A percentile compares a stretch with the other conserved stretches of the same genome.
Evolutionary conservation across 2,888 invertebrate species (phyloP).

Genomic region (Isoperla grammatica): DNA sequence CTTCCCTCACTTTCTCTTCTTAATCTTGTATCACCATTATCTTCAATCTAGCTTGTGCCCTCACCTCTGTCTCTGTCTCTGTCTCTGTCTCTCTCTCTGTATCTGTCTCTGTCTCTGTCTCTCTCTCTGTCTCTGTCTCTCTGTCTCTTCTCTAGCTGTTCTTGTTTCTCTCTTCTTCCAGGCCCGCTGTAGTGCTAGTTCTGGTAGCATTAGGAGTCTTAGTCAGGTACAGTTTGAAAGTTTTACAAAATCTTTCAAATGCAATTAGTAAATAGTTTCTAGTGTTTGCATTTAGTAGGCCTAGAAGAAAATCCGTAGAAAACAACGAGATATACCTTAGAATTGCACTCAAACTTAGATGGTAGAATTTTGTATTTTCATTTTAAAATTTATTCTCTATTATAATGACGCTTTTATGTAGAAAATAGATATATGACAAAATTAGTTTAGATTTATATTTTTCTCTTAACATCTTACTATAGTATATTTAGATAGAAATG

Average conservation of each 20-base stretch:
- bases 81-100: constrained; percentile 26
- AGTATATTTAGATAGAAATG: too few species aligned
- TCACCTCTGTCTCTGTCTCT: constrained; percentile 13
- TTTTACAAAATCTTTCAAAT: neutral
- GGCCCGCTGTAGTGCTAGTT: constrained; percentile 77
- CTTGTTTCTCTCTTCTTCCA: constrained; percentile 52
- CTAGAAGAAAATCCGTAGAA: neutral
- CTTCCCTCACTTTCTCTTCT: too few species aligned
- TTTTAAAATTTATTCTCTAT: too few species aligned
- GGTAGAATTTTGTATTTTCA: too few species aligned
- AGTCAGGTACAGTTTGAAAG: constrained; percentile 62
- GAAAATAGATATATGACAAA: too few species aligned
- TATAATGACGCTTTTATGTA: too few species aligned
- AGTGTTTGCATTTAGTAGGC: neutral
- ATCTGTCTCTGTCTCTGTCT: constrained; percentile 21
- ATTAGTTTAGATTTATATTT: too few species aligned
- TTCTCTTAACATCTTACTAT: too few species aligned
- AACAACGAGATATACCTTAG: too few species aligned
- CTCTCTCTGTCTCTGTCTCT: constrained; percentile 20
- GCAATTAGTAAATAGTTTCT: too few species aligned
- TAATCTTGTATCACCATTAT: neutral
- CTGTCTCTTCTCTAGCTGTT: constrained; percentile 20
- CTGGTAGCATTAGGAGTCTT: constrained; percentile 85
- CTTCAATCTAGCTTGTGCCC: constrained; percentile 15
- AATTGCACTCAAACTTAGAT: too few species aligned